Conservation (phyloP, 2,113 vertebrate genomes). For the Crotalus viridis region DNA sequence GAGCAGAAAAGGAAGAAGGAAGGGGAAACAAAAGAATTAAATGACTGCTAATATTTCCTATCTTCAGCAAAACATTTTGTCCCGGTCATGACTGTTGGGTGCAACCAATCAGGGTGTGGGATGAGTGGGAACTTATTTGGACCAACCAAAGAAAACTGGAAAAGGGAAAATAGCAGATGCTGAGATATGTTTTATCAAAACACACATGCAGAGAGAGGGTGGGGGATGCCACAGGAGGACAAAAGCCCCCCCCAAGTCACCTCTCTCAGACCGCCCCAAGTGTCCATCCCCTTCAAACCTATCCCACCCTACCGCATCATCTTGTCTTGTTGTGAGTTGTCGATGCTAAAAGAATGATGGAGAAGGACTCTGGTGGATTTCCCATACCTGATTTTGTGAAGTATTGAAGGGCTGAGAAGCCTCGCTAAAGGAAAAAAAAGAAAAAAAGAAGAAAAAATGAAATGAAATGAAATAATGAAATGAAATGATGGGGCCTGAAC, state of each 20-base stretch:
- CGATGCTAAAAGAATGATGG: conserved; percentile 35
- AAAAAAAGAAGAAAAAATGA: neutral
- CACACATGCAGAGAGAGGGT: neutral
- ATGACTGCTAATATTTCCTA: conserved; percentile 5
- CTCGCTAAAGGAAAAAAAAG: neutral
- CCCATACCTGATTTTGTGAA: conserved; percentile 51
- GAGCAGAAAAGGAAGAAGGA: conserved; percentile 31
- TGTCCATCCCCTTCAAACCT: conserved; percentile 17
- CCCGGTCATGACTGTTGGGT: neutral
- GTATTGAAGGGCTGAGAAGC: conserved; percentile 64
- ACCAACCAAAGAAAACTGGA: neutral
- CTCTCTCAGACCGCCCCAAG: neutral
- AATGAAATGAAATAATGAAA: neutral
- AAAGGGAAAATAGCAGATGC: neutral
- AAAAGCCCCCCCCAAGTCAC: neutral
- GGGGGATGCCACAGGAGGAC: neutral
- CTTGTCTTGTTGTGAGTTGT: conserved; percentile 66
- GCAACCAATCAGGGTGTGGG: neutral
- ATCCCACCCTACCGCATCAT: conserved; percentile 53
- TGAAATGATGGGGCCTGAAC: conserved; percentile 50
- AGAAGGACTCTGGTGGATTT: conserved; percentile 43
- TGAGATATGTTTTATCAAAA: conserved; percentile 49
- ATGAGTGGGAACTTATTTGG: neutral
- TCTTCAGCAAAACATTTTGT: neutral
- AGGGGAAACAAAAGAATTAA: neutral